These are phyloP conservation scores for Chrysomela aeneicollis DNA, from an alignment of 2,888 invertebrate genomes.

Conservation along the genomic window DNA sequence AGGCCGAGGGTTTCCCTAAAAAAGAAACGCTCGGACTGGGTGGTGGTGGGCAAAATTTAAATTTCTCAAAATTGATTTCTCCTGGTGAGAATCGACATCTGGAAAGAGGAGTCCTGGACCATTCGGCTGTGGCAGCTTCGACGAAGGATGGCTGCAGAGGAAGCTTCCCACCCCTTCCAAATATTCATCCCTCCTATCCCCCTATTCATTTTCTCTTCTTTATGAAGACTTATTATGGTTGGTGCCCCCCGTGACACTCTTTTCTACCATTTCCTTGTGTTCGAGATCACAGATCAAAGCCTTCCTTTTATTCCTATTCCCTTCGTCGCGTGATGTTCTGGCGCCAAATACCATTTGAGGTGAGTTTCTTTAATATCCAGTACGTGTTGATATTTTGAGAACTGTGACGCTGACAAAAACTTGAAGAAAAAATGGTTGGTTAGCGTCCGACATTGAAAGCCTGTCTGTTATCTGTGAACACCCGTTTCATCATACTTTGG, in stretches of 20 bases:
- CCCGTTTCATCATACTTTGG: too few relatives aligned
- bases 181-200: not conserved
- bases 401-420: too few relatives aligned
- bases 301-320: too few relatives aligned
- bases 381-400: too few relatives aligned
- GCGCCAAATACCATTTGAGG: too few relatives aligned
- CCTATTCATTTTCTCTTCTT: not conserved
- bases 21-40: conserved; percentile 53
- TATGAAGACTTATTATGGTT: not conserved
- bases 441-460: too few relatives aligned
- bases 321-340: not conserved
- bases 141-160: not conserved
- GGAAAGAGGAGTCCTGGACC: not conserved
- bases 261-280: not conserved
- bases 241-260: not conserved
- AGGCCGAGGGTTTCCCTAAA: conserved; percentile 49
- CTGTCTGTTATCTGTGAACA: too few relatives aligned
- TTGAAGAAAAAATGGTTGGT: too few relatives aligned
- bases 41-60: conserved; percentile 52
- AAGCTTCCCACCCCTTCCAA: not conserved
- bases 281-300: too few relatives aligned
- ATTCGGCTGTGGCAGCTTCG: not conserved
- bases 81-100: not conserved
- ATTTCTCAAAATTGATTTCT: conserved; percentile 1
- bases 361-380: too few relatives aligned